A percentile compares a stretch with the other conserved stretches of the same genome.
Evolutionary conservation across 1,140 invertebrate species (phyloP).

Genomic region (Trichonephila clavata): DNA sequence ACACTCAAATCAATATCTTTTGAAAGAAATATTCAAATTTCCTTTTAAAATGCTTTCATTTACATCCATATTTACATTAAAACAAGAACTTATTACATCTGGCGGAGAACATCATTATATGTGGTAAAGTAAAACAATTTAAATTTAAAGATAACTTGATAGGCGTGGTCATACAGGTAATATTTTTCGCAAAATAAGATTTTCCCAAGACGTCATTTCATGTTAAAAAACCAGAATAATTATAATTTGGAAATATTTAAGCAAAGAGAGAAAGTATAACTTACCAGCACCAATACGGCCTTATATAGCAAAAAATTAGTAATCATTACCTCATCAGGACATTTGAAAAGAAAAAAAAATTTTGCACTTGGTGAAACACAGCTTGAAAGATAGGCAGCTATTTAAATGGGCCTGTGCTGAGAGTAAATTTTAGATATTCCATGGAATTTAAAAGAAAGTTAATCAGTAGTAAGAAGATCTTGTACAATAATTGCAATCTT

Average conservation of each 20-base stretch:
- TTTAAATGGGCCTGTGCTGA: too few species aligned
- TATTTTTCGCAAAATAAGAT: not conserved
- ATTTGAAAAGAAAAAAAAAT: slow-evolving; percentile 13
- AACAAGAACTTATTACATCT: not conserved
- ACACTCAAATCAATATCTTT: too few species aligned
- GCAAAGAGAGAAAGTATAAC: not conserved
- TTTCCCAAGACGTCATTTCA: too few species aligned
- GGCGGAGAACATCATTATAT: not conserved
- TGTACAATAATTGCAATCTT: too few species aligned
- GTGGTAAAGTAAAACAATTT: not conserved
- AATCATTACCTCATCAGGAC: not conserved
- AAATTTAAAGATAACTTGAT: not conserved
- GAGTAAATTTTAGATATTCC: too few species aligned
- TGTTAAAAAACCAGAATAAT: not conserved
- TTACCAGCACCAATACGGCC: not conserved
- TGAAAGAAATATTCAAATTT: too few species aligned
- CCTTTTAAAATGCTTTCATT: not conserved
- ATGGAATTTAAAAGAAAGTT: too few species aligned
- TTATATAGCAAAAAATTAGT: slow-evolving; percentile 5
- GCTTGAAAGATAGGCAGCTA: not conserved
- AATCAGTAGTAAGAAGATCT: too few species aligned
- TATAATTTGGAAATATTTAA: not conserved
- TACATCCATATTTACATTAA: not conserved
- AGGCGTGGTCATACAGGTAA: not conserved
- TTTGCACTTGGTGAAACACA: not conserved